Base-by-base conservation (phyloP, 2,888 invertebrate species). In the Octonoba sinensis region DNA sequence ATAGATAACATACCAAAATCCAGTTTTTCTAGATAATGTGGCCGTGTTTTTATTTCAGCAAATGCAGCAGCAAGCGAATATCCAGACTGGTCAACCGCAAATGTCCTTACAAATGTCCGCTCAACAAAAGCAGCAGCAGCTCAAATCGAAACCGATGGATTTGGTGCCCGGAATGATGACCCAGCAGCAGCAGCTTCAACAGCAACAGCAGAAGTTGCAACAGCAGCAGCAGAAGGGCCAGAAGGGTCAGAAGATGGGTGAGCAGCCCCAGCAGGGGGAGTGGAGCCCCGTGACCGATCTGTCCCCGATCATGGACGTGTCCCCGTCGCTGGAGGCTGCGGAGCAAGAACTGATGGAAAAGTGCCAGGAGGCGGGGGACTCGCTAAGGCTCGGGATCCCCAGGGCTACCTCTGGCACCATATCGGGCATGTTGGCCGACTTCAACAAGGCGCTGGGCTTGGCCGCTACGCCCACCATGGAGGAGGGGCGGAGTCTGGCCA, bases 271-370 rank as follows among this genome's bases (percentile, higher is more conserved):
- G 18, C 84, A 85, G 57, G 82, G 82, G 22, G 84, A 85, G 85
- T 89, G 89, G 89, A 89, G 89, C 0, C 89, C 89, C 3, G 88
- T 88, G 11, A 85, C 89, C 88, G 89, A 90, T 74, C 86, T 90
- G 6, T 89, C 89, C 3, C 89, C 89, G 3, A 90, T 90, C 54
- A 75, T 89, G 64, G 89, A 89, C 85, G 89, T 89, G 4, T 89
- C 89, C 1, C 89, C 89, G 0, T 88, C 89, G 0, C 85, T 89
- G 51, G 89, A 89, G 83, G 88, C 88, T 57, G 88, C 88, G 3
- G 89, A 89, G 83, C 86, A 86, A 66, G 85, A 85, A 65, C 79
- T 84, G 57, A 84, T 85, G 84, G 84, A 85, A 67, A 78, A 79
- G 88, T 89, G 77, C 66, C 77, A 77, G 56, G 69, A 70, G 67